These are phyloP conservation scores for crab-eating macaque (Macaca fascicularis) DNA, from an alignment of 2,113 vertebrate genomes.

Conservation along the genomic window T2T-MFA8v1.1 NC_088375.1:99904001-99904500, in stretches of 20 bases:
- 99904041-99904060: neutral
- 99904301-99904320: conserved; percentile 79
- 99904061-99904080: conserved; percentile 28
- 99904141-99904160: conserved; percentile 96
- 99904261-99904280: conserved; percentile 90
- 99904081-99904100: conserved; percentile 79
- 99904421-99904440: no score
- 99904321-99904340: conserved; percentile 91
- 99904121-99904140: conserved; percentile 92
- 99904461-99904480: neutral
- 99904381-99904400: neutral
- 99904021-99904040: neutral
- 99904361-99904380: neutral
- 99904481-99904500: neutral
- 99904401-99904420: neutral
- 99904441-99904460: neutral
- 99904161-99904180: conserved; percentile 96
- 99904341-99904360: conserved; percentile 86
- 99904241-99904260: conserved; percentile 94
- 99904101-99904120: conserved; percentile 87
- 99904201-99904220: conserved; percentile 89
- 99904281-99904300: conserved; percentile 76
- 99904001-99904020: neutral
- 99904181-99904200: conserved; percentile 92
- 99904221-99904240: conserved; percentile 93